These are phyloP conservation scores for Caranx melampygus DNA, from an alignment of 2,113 vertebrate genomes.

Conservation along the genomic window DNA sequence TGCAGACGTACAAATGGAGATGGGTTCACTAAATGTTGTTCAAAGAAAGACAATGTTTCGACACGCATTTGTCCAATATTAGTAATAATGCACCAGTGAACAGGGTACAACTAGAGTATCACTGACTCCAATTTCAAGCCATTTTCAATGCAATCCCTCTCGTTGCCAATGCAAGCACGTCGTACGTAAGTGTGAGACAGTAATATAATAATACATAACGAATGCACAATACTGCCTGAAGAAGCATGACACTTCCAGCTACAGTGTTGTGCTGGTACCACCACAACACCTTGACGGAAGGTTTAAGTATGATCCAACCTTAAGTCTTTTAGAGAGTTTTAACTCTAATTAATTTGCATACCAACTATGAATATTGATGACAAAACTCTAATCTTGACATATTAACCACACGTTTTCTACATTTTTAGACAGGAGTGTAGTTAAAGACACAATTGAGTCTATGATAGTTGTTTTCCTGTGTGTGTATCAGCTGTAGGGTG, in stretches of 20 bases:
- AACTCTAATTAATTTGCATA: slow-evolving; percentile 33
- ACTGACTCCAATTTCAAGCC: slow-evolving; percentile 8
- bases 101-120: not conserved
- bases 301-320: not conserved
- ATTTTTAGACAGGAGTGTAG: not conserved
- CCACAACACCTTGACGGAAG: not conserved
- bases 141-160: slow-evolving; percentile 1
- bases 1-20: too few relatives aligned
- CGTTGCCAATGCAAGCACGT: not conserved
- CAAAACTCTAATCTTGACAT: slow-evolving; percentile 11
- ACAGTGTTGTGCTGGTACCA: slow-evolving; percentile 11
- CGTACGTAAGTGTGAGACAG: not conserved
- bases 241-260: slow-evolving; percentile 19
- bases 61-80: not conserved
- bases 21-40: too few relatives aligned
- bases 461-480: not conserved
- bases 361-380: not conserved
- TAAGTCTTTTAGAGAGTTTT: not conserved
- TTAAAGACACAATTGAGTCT: not conserved
- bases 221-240: not conserved
- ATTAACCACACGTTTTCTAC: slow-evolving; percentile 39
- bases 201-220: slow-evolving; percentile 2
- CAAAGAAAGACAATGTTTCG: too few relatives aligned
- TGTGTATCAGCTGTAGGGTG: slow-evolving; percentile 15
- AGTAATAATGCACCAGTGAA: not conserved